These are phyloP conservation scores for Pollenia angustigena DNA, from an alignment of 2,888 invertebrate genomes.

Conservation along the genomic window DNA sequence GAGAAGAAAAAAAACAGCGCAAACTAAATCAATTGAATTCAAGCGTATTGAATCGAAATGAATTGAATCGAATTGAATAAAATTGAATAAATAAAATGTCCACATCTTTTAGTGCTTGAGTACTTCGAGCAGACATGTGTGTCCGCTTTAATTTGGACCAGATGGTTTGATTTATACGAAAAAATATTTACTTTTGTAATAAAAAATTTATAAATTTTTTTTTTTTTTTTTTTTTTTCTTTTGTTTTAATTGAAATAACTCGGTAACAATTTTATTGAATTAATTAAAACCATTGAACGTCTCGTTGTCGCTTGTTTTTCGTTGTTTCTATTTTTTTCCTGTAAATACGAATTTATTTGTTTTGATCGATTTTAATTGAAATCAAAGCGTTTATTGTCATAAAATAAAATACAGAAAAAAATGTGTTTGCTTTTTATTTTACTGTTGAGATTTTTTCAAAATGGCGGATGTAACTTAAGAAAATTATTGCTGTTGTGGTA, in stretches of 20 bases:
- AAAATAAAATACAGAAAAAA: constrained; percentile 53
- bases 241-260: constrained; percentile 59
- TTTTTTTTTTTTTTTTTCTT: constrained; percentile 32
- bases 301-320: not conserved
- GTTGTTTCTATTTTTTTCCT: constrained; percentile 20
- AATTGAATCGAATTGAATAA: constrained; percentile 28
- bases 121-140: not conserved
- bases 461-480: constrained; percentile 43
- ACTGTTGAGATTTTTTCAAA: not conserved
- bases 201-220: not conserved
- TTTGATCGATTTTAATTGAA: constrained; percentile 60
- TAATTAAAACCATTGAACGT: constrained; percentile 55
- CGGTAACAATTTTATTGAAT: constrained; percentile 59
- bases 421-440: constrained; percentile 2
- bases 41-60: constrained; percentile 9
- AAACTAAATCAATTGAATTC: constrained; percentile 25
- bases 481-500: not conserved
- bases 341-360: constrained; percentile 31
- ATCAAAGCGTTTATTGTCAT: constrained; percentile 69
- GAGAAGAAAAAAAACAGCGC: constrained; percentile 3
- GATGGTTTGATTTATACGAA: constrained; percentile 6
- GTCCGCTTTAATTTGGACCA: constrained; percentile 4
- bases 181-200: not conserved
- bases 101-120: constrained; percentile 1
- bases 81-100: constrained; percentile 46